These are phyloP conservation scores for Sesia apiformis DNA, from an alignment of 2,888 invertebrate genomes.

Conservation along the genomic window DNA sequence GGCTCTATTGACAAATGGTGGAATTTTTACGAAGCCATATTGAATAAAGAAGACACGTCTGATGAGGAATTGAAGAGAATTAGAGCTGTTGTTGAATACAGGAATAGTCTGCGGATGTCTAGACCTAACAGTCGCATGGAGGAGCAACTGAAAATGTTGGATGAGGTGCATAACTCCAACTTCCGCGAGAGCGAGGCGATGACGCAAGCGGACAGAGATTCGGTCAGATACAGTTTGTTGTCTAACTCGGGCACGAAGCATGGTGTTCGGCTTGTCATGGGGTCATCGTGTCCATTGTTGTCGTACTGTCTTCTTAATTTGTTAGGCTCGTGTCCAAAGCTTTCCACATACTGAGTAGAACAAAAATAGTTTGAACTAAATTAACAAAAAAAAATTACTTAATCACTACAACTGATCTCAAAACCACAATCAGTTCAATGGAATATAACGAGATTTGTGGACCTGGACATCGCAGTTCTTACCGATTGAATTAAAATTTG, in stretches of 20 bases:
- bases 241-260: conserved; percentile 18
- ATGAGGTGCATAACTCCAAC: conserved; percentile 45
- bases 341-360: background rate
- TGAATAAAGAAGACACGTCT: conserved; percentile 38
- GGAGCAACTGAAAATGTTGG: conserved; percentile 51
- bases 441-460: too few relatives aligned
- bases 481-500: too few relatives aligned
- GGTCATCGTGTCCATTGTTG: conserved; percentile 14
- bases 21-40: conserved; percentile 56
- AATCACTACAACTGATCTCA: too few relatives aligned
- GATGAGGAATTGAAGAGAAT: conserved; percentile 42
- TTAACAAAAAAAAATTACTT: background rate
- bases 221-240: conserved; percentile 43
- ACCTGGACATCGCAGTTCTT: too few relatives aligned
- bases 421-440: too few relatives aligned
- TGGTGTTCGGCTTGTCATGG: conserved; percentile 18
- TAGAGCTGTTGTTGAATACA: conserved; percentile 32
- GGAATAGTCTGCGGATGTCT: conserved; percentile 28
- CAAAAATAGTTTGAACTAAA: too few relatives aligned
- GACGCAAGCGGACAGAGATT: conserved; percentile 38
- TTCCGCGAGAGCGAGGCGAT: conserved; percentile 53
- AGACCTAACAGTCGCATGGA: conserved; percentile 53
- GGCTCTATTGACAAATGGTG: conserved; percentile 69
- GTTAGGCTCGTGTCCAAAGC: conserved; percentile 12
- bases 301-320: conserved; percentile 10